Evolutionary conservation across 2,888 invertebrate genomes (phyloP), one percentile per base, ranked within the genome.

Genomic region (Osedax fenrisi): DNA sequence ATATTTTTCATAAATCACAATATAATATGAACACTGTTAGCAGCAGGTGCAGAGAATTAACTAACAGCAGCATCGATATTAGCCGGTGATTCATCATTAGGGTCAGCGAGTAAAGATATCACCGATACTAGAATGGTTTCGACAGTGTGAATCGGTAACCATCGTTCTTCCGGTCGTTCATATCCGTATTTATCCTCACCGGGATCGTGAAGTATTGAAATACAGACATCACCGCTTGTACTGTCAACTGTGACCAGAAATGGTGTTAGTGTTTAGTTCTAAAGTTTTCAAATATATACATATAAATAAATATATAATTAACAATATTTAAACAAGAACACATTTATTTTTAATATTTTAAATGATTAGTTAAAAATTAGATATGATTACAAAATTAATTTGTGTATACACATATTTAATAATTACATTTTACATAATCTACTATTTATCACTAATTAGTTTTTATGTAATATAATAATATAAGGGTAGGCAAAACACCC

Each of bases 121-220:
- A 97, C 97, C 85, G 94, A 95, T 88, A 95, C 92, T 86, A 97
- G 89, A 85, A 97, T 97, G 79, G 96, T 96, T 88, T 96, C 95
- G 81, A 95, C 97, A 80, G 97, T 96, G 86, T 97, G 97, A 78
- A 97, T 94, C 59, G 97, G 96, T 85, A 96, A 87, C 97, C 97
- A 97, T 86, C 97, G 89, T 86, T 97, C 97, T 75, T 92, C 92
- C 77, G 96, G 94, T 85, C 94, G 92, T 86, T 96, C 96, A 84
- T 96, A 96, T 76, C 95, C 96, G 89, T 92, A 96, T 86, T 94
- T 94, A 86, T 97, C 97, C 88, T 96, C 96, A 74, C 96, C 97
- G 27, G 97, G 96, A 86, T 97, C 96, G 84, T 97, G 97, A 79
- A 97, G 88, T 86, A 97, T 97, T 85, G 96, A 96, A 89, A 97